A percentile compares a stretch with the other conserved stretches of the same genome.
phyloP scores from a whole-genome alignment of 2,113 vertebrate species.

The Notothenia rossii region DNA sequence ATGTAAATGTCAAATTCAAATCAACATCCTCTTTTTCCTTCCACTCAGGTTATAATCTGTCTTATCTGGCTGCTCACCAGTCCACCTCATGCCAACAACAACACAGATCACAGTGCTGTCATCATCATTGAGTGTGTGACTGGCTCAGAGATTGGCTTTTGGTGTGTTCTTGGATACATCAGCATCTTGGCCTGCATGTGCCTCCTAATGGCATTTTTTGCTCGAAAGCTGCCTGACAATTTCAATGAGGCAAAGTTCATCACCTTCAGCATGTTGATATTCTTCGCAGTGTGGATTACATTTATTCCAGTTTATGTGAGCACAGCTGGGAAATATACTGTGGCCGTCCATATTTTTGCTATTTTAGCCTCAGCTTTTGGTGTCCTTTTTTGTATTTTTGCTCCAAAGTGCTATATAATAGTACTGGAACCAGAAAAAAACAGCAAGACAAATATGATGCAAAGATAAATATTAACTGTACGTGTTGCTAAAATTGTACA shows the following conservation, averaged over 20 bases:
- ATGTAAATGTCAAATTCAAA: not conserved
- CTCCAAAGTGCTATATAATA: conserved; percentile 78
- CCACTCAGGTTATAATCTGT: conserved; percentile 68
- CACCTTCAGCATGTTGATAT: conserved; percentile 82
- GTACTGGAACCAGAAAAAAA: conserved; percentile 77
- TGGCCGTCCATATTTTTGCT: conserved; percentile 82
- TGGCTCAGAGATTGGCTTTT: conserved; percentile 76
- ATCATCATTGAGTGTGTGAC: conserved; percentile 77
- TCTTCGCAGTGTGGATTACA: conserved; percentile 81
- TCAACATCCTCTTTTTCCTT: not conserved
- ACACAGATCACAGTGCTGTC: conserved; percentile 65
- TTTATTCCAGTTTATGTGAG: conserved; percentile 83
- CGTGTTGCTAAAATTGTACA: not conserved
- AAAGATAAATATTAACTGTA: conserved; percentile 48
- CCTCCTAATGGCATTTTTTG: conserved; percentile 78
- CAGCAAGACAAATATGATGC: conserved; percentile 68
- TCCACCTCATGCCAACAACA: conserved; percentile 74
- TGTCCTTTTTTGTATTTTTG: conserved; percentile 78
- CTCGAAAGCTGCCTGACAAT: conserved; percentile 77
- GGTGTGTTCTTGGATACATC: conserved; percentile 78
- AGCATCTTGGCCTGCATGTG: conserved; percentile 74
- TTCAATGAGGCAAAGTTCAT: conserved; percentile 83
- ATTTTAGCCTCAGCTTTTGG: conserved; percentile 78
- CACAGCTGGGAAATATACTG: conserved; percentile 81
- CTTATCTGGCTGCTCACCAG: conserved; percentile 74